Conservation (phyloP, 1,140 invertebrate genomes). For the Papilio polyxenes region DNA sequence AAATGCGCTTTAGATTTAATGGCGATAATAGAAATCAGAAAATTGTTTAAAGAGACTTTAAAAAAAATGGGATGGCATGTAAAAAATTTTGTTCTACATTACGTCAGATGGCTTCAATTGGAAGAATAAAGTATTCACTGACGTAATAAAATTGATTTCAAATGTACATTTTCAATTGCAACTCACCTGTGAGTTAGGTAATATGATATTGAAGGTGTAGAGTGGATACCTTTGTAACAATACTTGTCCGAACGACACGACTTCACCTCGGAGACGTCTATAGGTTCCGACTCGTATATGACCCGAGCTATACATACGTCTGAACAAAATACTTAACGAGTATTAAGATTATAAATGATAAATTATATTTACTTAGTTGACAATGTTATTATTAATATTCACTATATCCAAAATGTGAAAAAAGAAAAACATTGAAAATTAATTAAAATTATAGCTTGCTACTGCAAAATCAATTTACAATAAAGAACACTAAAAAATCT, state of each 20-base stretch:
- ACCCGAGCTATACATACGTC: slow-evolving; percentile 45
- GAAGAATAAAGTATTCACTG: no score
- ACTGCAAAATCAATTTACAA: background rate
- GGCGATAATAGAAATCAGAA: no score
- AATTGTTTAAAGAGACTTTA: no score
- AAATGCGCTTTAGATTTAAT: no score
- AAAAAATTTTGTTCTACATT: no score
- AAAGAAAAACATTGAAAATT: background rate
- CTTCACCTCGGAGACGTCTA: slow-evolving; percentile 38
- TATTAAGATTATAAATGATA: background rate
- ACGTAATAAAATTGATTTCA: background rate
- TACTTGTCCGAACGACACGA: slow-evolving; percentile 40
- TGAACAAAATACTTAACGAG: slow-evolving; percentile 21
- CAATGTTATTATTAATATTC: no score
- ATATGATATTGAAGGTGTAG: slow-evolving; percentile 33
- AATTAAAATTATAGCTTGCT: background rate
- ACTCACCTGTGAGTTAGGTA: slow-evolving; percentile 47
- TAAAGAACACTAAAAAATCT: no score
- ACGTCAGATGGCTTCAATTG: no score
- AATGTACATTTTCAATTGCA: background rate
- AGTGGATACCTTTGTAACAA: slow-evolving; percentile 37
- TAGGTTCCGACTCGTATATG: slow-evolving; percentile 40
- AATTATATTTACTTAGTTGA: no score
- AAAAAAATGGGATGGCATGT: no score
- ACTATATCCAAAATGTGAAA: no score